Conservation (phyloP, 2,113 vertebrate species). For the Trogon surrucura region DNA sequence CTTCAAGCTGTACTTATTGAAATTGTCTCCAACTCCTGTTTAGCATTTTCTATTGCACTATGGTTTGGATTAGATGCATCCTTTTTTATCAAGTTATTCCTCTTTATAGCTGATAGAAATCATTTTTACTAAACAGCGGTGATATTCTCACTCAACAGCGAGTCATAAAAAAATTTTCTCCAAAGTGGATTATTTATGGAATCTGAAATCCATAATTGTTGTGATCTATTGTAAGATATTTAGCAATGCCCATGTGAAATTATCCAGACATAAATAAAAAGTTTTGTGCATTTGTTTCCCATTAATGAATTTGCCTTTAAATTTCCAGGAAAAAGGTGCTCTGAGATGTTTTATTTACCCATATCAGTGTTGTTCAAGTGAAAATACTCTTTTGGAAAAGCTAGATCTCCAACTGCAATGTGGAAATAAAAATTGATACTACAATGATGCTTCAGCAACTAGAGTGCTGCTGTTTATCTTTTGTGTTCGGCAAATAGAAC, state of each 20-base stretch:
- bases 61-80: not conserved
- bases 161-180: not conserved
- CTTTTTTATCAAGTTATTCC: not conserved
- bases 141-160: not conserved
- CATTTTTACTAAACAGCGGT: not conserved
- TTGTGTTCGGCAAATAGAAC: not conserved
- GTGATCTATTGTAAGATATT: not conserved
- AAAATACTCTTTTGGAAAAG: constrained; percentile 8
- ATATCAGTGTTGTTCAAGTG: constrained; percentile 1
- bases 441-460: not conserved
- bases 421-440: not conserved
- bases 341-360: not conserved
- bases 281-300: not conserved
- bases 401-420: not conserved
- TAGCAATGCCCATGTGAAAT: not conserved
- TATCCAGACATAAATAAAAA: not conserved
- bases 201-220: not conserved
- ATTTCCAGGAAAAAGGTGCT: not conserved
- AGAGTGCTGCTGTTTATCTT: constrained; percentile 10
- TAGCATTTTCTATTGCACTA: not conserved
- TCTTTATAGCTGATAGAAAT: not conserved
- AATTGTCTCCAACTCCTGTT: not conserved
- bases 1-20: not conserved
- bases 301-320: not conserved
- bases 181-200: not conserved